phyloP scores from a whole-genome alignment of 2,797 vertebrate species.

The Acestrorhynchus altus region DNA sequence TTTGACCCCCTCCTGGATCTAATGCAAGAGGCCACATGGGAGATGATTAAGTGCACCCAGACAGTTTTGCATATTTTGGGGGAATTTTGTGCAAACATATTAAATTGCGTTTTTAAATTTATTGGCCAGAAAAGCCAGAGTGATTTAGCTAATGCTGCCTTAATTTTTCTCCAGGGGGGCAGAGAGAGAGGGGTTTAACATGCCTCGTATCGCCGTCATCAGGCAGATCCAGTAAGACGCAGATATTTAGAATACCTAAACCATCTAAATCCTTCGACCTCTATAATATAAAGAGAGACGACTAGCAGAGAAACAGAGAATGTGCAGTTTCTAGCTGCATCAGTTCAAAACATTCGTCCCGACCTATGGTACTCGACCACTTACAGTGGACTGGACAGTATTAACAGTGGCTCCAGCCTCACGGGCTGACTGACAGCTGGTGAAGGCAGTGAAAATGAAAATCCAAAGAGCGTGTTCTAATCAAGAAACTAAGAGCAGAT shows the following conservation, averaged over 20 bases:
- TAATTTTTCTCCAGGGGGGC: not conserved
- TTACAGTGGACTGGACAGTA: not conserved
- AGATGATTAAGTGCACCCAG: not conserved
- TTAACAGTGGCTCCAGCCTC: not conserved
- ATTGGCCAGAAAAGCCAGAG: constrained; percentile 4
- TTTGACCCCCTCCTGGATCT: not conserved
- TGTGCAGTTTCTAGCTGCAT: not conserved
- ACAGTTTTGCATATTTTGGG: not conserved
- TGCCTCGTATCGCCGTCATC: not conserved
- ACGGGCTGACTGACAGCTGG: too few species aligned
- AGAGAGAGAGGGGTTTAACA: not conserved
- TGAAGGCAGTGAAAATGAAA: too few species aligned
- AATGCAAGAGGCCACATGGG: not conserved
- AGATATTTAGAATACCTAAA: not conserved
- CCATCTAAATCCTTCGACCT: not conserved
- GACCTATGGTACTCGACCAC: not conserved
- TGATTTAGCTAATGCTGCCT: constrained; percentile 7
- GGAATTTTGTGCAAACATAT: not conserved
- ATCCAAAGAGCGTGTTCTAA: too few species aligned
- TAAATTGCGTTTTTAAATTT: constrained; percentile 14
- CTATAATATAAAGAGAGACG: not conserved
- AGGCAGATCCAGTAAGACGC: not conserved
- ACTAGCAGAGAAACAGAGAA: not conserved
- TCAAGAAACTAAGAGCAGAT: too few species aligned
- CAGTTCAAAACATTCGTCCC: not conserved